A percentile compares a stretch with the other conserved stretches of the same genome.
Evolutionary conservation across 1,140 invertebrate species (phyloP).

Genomic region (Steinernema khuongi): DNA sequence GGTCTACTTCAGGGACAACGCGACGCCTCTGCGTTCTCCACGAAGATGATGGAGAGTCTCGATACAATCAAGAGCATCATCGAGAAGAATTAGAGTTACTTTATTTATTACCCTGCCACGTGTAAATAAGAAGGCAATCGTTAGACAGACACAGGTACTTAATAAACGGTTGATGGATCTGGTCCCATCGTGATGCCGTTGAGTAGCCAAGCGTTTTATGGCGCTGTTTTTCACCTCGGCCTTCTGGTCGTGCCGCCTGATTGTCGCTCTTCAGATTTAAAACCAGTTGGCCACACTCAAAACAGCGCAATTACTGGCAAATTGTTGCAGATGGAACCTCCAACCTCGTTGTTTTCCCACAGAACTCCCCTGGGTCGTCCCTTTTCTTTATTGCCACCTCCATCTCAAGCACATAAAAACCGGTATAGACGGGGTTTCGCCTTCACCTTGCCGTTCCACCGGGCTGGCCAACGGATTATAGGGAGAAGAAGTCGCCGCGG

Average conservation of each 20-base stretch:
- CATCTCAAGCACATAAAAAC: too few species aligned
- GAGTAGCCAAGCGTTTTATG: too few species aligned
- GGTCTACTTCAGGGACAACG: slow-evolving; percentile 28
- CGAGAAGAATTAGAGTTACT: slow-evolving; percentile 21
- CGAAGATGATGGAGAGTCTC: slow-evolving; percentile 33
- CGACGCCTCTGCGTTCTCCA: slow-evolving; percentile 31
- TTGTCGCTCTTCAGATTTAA: too few species aligned
- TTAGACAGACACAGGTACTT: neutral
- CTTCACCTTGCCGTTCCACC: neutral
- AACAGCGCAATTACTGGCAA: too few species aligned
- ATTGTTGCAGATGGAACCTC: neutral
- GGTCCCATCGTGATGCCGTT: too few species aligned
- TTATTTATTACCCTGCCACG: neutral
- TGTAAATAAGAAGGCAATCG: neutral
- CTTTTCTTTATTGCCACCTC: too few species aligned
- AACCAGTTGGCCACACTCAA: too few species aligned
- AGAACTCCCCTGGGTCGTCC: neutral
- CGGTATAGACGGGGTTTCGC: neutral
- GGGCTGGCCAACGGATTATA: neutral
- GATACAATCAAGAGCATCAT: slow-evolving; percentile 28
- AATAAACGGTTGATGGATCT: neutral
- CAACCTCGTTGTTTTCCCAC: neutral
- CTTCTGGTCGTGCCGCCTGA: too few species aligned
- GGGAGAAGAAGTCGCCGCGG: neutral
- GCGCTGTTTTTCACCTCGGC: too few species aligned